Base-by-base conservation (phyloP, 2,113 vertebrate species). In the Trichechus manatus region DNA sequence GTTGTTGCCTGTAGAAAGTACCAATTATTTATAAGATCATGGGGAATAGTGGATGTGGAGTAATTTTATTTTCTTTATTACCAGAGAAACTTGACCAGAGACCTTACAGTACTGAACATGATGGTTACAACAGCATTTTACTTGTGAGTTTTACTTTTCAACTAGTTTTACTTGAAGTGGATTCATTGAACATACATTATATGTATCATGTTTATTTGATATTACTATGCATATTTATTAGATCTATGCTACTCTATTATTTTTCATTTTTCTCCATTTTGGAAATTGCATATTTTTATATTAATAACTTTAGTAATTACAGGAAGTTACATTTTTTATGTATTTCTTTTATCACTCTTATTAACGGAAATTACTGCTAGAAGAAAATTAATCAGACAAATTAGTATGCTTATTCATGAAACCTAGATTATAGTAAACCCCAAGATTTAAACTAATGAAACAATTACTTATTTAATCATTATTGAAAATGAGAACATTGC, bases 391-490 rank as follows among this genome's bases (percentile, higher is more conserved):
- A 95, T 97, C 68, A 94, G 87, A 83, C 82, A 96, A 96, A 97
- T 97, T 96, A 90, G 64, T 2, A 2, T 95, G 95, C 93, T 94
- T 96, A 91, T 95, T 64, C 94, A 89, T 80, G 97, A 97, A 98
- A 93, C 53, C 39, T 63, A 86, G 88, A 89, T 97, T 97, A 96
- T 25, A 80, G 83, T 92, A 98, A 98, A 93, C 2, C 2, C 68
- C 33, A 94, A 97, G 89, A 82, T 97, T 85, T 96, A 97, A 92
- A 97, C 96, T 98, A 97, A 98, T 98, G 96, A 98, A 98, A 97
- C 96, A 98, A 98, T 98, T 97, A 96, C 74, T 97, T 97, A 97
- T 84, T 98, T 98, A 97, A 98, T 98, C 96, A 97, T 96, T 96
- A 94, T 83, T 92, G 78, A 97, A 97, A 97, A 96, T 90, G 68